These are phyloP conservation scores for Uloborus diversus DNA, from an alignment of 1,140 invertebrate genomes.

Conservation along the genomic window DNA sequence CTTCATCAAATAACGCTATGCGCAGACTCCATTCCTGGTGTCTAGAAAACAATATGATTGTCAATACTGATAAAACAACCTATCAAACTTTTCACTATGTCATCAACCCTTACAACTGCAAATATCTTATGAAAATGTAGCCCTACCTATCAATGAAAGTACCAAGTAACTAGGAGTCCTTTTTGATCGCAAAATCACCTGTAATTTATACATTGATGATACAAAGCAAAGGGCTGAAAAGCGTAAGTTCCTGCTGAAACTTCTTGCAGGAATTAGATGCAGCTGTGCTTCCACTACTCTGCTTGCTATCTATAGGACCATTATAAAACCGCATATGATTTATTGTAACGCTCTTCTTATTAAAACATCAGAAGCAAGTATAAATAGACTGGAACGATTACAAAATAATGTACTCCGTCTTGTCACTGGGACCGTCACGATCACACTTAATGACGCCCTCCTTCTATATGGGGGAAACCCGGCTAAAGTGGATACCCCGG, in stretches of 20 bases:
- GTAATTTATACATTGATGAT: neutral
- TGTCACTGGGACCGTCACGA: neutral
- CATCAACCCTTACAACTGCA: neutral
- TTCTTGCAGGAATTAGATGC: neutral
- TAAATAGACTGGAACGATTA: neutral
- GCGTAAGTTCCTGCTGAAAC: neutral
- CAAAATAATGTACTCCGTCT: neutral
- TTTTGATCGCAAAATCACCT: neutral
- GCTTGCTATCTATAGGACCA: slow-evolving; percentile 8
- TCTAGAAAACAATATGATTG: slow-evolving; percentile 12
- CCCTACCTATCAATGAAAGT: neutral
- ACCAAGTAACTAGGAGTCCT: neutral
- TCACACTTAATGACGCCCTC: neutral
- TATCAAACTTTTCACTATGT: slow-evolving; percentile 16
- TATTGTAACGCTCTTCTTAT: neutral
- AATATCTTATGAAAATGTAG: neutral
- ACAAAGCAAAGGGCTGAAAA: neutral
- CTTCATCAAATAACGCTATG: neutral
- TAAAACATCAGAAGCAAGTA: neutral
- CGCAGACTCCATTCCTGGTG: neutral
- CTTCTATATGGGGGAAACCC: neutral
- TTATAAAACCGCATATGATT: slow-evolving; percentile 7
- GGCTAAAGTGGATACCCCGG: too few species aligned
- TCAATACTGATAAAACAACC: slow-evolving; percentile 5
- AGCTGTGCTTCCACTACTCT: neutral